These are phyloP conservation scores for Drosophila flavopinicola DNA, from an alignment of 2,888 invertebrate genomes.

Conservation along the genomic window DNA sequence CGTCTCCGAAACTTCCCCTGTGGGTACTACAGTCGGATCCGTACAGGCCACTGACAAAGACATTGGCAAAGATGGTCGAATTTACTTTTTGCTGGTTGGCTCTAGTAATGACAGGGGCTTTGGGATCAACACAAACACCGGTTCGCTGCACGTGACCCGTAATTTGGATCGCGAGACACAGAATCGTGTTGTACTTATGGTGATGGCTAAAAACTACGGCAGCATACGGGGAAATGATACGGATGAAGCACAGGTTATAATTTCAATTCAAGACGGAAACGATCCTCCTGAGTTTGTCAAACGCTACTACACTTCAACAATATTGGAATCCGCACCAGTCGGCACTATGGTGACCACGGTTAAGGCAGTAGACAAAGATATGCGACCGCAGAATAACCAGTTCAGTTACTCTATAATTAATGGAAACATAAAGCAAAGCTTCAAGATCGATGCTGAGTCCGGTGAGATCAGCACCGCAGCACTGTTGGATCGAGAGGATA, in stretches of 20 bases:
- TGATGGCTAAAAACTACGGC: slow-evolving; percentile 97
- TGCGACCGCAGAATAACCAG: slow-evolving; percentile 94
- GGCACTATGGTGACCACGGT: slow-evolving; percentile 92
- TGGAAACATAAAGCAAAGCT: slow-evolving; percentile 92
- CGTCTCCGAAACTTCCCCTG: slow-evolving; percentile 95
- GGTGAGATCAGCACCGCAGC: slow-evolving; percentile 92
- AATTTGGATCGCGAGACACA: slow-evolving; percentile 94
- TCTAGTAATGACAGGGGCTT: slow-evolving; percentile 97
- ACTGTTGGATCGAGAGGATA: slow-evolving; percentile 91
- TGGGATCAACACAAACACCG: slow-evolving; percentile 92
- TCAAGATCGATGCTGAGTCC: slow-evolving; percentile 93
- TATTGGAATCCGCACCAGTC: slow-evolving; percentile 91
- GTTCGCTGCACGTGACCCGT: slow-evolving; percentile 92
- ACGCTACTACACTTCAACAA: slow-evolving; percentile 89
- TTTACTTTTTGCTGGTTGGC: slow-evolving; percentile 96
- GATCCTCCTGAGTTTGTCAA: slow-evolving; percentile 97
- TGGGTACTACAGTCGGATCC: slow-evolving; percentile 93
- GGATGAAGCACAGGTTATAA: slow-evolving; percentile 96
- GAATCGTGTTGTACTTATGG: slow-evolving; percentile 94
- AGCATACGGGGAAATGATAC: slow-evolving; percentile 97
- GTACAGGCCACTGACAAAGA: slow-evolving; percentile 96
- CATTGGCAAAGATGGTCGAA: slow-evolving; percentile 93
- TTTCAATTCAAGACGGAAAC: slow-evolving; percentile 97
- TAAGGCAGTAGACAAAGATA: slow-evolving; percentile 95
- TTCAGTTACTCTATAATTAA: slow-evolving; percentile 95